A percentile compares a stretch with the other conserved stretches of the same genome.
These are phyloP conservation scores for Troilus luridus DNA, from an alignment of 2,888 invertebrate genomes.

Conservation along the genomic window DNA sequence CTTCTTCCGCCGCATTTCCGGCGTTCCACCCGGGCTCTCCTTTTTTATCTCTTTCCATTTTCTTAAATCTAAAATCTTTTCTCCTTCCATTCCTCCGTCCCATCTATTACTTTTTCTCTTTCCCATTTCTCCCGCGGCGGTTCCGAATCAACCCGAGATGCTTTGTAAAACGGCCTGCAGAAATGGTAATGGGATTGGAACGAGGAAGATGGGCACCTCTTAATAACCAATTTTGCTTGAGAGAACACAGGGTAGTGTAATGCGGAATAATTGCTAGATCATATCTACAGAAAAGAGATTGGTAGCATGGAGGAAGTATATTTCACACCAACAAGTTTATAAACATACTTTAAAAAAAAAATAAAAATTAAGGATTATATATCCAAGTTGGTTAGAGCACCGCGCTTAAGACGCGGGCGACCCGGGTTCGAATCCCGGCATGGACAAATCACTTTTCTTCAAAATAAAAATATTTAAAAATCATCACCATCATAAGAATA, in stretches of 20 bases:
- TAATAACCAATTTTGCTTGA: not conserved
- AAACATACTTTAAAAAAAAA: too few relatives aligned
- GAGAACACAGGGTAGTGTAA: not conserved
- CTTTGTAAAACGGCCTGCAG: constrained; percentile 6
- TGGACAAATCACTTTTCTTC: too few relatives aligned
- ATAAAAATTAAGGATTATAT: too few relatives aligned
- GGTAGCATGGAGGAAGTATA: too few relatives aligned
- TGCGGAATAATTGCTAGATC: too few relatives aligned
- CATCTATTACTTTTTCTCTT: constrained; percentile 52
- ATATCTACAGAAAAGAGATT: too few relatives aligned
- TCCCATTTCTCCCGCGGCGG: not conserved
- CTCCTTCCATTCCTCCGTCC: constrained; percentile 4
- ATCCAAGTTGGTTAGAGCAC: too few relatives aligned
- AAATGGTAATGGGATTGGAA: constrained; percentile 7
- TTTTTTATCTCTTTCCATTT: constrained; percentile 58
- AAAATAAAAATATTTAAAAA: too few relatives aligned
- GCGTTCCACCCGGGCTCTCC: not conserved
- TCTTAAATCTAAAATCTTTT: constrained; percentile 54
- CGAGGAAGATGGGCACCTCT: not conserved
- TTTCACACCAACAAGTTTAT: too few relatives aligned
- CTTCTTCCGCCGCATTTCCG: constrained; percentile 53
- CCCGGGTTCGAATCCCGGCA: too few relatives aligned
- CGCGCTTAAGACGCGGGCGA: too few relatives aligned
- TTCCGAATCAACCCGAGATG: not conserved
- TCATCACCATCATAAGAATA: too few relatives aligned